Evolutionary conservation across 2,113 vertebrate species (phyloP).

Genomic region (Marmota monax): DNA sequence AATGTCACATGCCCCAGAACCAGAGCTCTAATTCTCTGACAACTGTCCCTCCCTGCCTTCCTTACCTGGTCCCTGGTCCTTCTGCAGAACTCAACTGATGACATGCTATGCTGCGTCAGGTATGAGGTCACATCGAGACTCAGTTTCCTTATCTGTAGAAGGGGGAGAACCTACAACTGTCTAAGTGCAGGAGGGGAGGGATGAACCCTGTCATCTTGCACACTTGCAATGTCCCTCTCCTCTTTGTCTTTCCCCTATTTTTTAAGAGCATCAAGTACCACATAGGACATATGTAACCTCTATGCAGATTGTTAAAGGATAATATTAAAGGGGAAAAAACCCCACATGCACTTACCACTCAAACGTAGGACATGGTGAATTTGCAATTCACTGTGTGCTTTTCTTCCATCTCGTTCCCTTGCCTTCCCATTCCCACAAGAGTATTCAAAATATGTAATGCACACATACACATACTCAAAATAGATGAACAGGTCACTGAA

Average conservation of each 20-base stretch:
- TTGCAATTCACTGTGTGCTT: neutral
- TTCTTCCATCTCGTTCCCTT: rapidly evolving
- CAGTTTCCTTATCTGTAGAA: neutral
- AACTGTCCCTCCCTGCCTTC: neutral
- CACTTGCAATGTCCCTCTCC: neutral
- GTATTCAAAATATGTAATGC: no score
- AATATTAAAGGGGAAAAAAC: neutral
- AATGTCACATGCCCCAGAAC: no score
- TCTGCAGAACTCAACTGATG: neutral
- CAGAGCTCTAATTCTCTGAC: neutral
- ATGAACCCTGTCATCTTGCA: neutral
- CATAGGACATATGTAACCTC: rapidly evolving
- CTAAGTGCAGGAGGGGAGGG: neutral
- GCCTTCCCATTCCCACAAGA: neutral
- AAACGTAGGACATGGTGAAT: neutral
- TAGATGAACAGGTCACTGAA: neutral
- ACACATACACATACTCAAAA: rapidly evolving
- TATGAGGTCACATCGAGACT: neutral
- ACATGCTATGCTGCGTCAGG: rapidly evolving
- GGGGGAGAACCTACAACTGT: neutral
- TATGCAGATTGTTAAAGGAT: no score
- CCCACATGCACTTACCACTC: rapidly evolving
- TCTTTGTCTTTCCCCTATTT: no score
- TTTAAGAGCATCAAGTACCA: neutral
- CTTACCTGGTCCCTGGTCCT: neutral